Evolutionary conservation across 2,888 invertebrate species (phyloP), one percentile per base, ranked within the genome.

Genomic region (Meiosimyza decipiens): DNA sequence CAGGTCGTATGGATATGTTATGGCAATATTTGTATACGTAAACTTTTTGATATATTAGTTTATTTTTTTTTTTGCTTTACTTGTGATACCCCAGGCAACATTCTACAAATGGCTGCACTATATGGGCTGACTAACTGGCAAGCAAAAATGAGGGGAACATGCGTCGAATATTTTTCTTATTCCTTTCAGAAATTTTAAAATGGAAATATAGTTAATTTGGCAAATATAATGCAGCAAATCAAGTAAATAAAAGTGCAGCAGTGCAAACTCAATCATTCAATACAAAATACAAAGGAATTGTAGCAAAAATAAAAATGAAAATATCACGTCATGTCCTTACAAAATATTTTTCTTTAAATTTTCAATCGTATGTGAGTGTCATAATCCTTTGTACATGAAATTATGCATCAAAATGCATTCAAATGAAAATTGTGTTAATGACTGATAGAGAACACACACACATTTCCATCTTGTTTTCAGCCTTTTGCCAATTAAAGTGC

Each of bases 11-110:
- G 60, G n/a, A 71, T 73, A 54, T 62, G 18, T 55, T 72, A 28
- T 50, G 68, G 67, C 28, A 68, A 68, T 68, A 64, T 72, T 72
- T 72, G 67, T 67, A 47, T 63, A 63, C 68, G 72, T 63, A 69
- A 68, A 64, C 63, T 72, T 72, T 50, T 16, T 54, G 71, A 12
- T 69, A 68, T 69, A 66, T 59, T 65, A 64, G 71, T 64, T 71
- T 64, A 49, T n/a, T 18, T 47, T 63, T 47, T 63, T 55, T 62
- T 55, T 51, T n/a, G 2, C 50, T 47, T 51, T 68, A 13, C 49
- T 40, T 40, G 40, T 40, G 9, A 40, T 57, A 18, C 57, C 18
- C 15, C 28, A 4, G 57, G 57, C 57, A 3, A 57, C 57, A 12
- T 57, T 57, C 13, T 16, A 22, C 28, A 18, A 28, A 13, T 57